Evolutionary conservation across 30 jellyfish, hydroid and myxozoan genomes (phyloP).

Genomic region (Rhopilema esculentum): DNA sequence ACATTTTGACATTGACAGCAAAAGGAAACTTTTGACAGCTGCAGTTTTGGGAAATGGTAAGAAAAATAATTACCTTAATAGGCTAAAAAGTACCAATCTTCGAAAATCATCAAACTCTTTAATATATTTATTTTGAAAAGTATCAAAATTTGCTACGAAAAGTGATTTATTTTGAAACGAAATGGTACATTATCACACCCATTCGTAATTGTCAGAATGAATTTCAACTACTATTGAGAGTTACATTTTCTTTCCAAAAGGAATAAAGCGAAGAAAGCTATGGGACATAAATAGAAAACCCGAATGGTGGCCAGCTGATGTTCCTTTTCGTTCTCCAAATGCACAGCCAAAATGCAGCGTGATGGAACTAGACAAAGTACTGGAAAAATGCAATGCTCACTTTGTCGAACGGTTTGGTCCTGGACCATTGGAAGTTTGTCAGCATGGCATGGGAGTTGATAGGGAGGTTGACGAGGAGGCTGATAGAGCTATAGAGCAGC

Average conservation of each 20-base stretch:
- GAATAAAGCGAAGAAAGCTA: constrained; percentile 5
- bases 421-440: neutral
- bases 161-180: neutral
- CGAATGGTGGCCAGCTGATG: constrained; percentile 16
- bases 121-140: neutral
- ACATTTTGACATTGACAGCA: constrained; percentile 3
- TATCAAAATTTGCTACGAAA: neutral
- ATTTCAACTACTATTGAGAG: neutral
- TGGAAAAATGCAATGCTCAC: neutral
- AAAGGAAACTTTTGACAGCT: constrained; percentile 9
- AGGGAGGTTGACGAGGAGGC: neutral
- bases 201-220: neutral
- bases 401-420: constrained; percentile 1
- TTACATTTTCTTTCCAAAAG: constrained; percentile 7
- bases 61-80: neutral
- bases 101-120: neutral
- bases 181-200: neutral
- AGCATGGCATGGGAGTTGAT: neutral
- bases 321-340: constrained; percentile 5
- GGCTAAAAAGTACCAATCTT: neutral
- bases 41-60: constrained; percentile 14
- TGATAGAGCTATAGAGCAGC: neutral
- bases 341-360: constrained; percentile 18
- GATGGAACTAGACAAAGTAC: neutral
- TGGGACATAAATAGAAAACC: neutral